phyloP scores from a whole-genome alignment of 2,113 vertebrate species.

The Psilopsiagon aymara region DNA sequence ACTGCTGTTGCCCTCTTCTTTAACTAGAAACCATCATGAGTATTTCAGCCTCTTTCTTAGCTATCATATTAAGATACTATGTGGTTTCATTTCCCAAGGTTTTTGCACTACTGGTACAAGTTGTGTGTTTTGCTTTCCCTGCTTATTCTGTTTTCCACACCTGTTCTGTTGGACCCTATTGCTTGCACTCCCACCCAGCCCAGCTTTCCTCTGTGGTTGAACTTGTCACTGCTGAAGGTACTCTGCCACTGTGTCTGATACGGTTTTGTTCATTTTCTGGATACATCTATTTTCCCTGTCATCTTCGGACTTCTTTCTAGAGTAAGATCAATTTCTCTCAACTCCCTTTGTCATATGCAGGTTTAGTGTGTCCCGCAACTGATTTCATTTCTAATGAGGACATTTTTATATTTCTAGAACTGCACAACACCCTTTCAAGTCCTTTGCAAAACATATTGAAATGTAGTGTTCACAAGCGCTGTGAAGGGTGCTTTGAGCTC shows the following conservation, averaged over 20 bases:
- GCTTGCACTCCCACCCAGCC: background rate
- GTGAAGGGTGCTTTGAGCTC: slow-evolving; percentile 4
- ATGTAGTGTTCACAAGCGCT: background rate
- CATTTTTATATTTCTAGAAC: background rate
- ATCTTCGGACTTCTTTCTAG: background rate
- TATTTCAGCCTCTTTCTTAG: background rate
- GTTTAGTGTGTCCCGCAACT: rapidly evolving
- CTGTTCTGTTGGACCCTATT: background rate
- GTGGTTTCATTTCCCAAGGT: background rate
- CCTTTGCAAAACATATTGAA: background rate
- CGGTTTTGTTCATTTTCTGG: background rate
- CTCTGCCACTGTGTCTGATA: background rate
- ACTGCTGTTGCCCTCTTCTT: background rate
- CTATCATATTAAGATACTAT: background rate
- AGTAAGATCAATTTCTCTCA: background rate
- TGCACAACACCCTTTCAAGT: background rate
- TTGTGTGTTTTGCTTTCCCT: background rate
- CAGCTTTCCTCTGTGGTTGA: background rate
- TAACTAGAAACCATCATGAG: background rate
- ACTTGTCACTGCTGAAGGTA: background rate
- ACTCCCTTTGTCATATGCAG: background rate
- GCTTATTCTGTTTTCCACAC: background rate
- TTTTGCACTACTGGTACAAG: background rate
- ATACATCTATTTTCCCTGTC: background rate
- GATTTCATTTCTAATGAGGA: background rate